Evolutionary conservation across 2,797 vertebrate genomes (phyloP), one percentile per base, ranked within the genome.

Genomic region (Aeoliscus strigatus): DNA sequence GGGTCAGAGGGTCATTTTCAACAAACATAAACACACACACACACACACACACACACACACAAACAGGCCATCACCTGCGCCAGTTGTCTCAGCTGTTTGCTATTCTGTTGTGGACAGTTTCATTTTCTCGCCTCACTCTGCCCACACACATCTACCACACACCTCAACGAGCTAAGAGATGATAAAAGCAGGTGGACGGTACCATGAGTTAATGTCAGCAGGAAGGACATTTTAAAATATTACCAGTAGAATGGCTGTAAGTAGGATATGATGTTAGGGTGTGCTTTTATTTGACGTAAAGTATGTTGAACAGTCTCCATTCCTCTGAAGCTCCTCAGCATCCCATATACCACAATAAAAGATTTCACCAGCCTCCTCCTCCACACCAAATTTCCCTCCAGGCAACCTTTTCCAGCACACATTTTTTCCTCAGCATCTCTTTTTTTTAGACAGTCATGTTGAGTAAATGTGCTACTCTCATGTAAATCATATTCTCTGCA

Each of bases 1-100:
- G 74, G 66, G 68, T 75, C 71, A 61, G 59, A 70, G 66, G 76
- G 70, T 78, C 73, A 73, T 73, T 60, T 65, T 72, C 50, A 43
- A 66, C 18, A 3, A 3, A 3, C 18, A n/a, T 6, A 21, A 66
- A 57, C 51, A 42, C 51, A 36, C 23, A 29, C 14, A 9, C 4
- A 27, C 42, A 40, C 16, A 37, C 39, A 9, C 45, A 61, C 53
- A 51, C 38, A 46, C 42, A 26, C 46, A 50, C 14, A 21, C 41
- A 38, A 30, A 23, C 54, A 40, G 44, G 59, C 66, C 74, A 70
- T 73, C 76, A 65, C 51, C 56, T 27, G 45, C 52, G 46, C 27
- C 26, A 35, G 37, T 39, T 36, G 55, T 50, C 73, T 42, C 51
- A 62, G 43, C 56, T 48, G 77, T 75, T 74, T 81, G 67, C 74